Percentiles rank a stretch among this genome's conserved stretches.
Conservation (phyloP, 2,113 vertebrate genomes). For the Corythaixoides concolor region DNA sequence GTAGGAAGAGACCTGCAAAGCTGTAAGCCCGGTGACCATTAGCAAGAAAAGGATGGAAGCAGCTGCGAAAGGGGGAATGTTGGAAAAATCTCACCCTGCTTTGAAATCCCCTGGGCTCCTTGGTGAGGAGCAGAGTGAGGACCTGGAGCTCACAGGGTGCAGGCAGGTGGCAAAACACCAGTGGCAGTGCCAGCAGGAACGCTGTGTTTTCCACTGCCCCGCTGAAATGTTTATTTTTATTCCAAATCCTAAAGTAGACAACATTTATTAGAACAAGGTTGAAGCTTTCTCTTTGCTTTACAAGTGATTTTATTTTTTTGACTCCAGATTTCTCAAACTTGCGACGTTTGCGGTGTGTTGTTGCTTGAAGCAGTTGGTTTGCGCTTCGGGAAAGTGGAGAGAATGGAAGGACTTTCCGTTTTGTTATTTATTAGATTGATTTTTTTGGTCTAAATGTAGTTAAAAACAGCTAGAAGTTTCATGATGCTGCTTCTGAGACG, state of each 20-base stretch:
- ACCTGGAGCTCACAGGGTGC: neutral
- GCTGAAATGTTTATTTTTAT: neutral
- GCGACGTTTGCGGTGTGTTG: accelerated
- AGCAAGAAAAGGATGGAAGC: neutral
- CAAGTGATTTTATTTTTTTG: neutral
- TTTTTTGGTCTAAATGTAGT: neutral
- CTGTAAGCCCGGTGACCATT: accelerated
- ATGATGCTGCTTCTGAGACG: neutral
- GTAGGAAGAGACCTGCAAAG: neutral
- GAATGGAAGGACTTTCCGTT: neutral
- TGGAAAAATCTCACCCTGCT: neutral
- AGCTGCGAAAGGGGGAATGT: neutral
- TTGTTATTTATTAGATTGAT: no score
- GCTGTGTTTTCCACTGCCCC: neutral
- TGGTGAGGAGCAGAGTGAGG: neutral
- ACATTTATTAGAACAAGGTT: no score
- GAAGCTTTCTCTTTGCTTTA: neutral
- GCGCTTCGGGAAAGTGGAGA: no score
- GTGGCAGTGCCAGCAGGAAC: neutral
- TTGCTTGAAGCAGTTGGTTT: neutral
- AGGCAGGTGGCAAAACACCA: accelerated
- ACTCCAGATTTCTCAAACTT: neutral
- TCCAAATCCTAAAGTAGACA: neutral
- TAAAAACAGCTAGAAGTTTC: neutral
- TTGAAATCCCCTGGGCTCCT: no score